phyloP scores from a whole-genome alignment of 2,888 invertebrate species.

The Xiphydria camelus region DNA sequence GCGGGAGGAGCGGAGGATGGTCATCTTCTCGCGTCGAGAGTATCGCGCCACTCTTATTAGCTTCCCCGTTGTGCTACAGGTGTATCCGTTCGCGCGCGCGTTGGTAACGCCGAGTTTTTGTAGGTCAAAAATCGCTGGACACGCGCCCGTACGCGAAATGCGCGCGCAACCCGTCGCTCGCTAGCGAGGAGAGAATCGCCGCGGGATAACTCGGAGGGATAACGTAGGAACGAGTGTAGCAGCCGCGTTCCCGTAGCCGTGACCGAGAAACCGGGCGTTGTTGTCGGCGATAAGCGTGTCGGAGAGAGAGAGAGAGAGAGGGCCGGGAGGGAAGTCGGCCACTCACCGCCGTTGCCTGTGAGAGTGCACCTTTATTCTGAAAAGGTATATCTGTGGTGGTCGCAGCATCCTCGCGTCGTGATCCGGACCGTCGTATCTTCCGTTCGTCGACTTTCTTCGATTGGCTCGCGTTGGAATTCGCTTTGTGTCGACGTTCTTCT shows the following conservation, averaged over 20 bases:
- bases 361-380: conserved; percentile 18
- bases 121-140: conserved; percentile 41
- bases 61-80: conserved; percentile 1
- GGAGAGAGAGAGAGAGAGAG: conserved; percentile 23
- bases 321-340: conserved; percentile 39
- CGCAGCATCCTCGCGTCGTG: no score
- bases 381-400: no score
- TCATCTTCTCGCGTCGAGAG: no score
- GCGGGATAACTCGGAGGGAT: conserved; percentile 3
- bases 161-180: neutral
- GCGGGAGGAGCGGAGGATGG: no score
- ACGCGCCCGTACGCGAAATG: conserved; percentile 12
- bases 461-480: no score
- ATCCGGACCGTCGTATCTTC: no score
- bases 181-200: no score
- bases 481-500: no score
- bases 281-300: conserved; percentile 28
- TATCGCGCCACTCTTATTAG: conserved; percentile 4
- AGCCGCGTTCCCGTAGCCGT: conserved; percentile 34
- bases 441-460: no score
- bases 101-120: no score
- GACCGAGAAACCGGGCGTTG: conserved; percentile 50
- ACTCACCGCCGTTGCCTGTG: conserved; percentile 19
- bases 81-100: no score
- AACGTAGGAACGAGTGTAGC: conserved; percentile 1